phyloP scores from a whole-genome alignment of 2,797 vertebrate species.

The Agapornis canus region DNA sequence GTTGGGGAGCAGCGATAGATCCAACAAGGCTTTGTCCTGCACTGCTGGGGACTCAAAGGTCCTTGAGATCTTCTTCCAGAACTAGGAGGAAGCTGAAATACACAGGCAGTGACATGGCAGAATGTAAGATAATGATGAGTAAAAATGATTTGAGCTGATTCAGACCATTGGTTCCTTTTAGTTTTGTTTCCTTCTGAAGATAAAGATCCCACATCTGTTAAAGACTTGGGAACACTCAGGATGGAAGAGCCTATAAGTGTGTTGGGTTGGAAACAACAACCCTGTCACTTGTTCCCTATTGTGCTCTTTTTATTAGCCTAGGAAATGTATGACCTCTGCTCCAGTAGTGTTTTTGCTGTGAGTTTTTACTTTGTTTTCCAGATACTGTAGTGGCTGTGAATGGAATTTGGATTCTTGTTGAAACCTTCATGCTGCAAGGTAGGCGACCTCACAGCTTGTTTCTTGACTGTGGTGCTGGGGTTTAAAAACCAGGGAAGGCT shows the following conservation, averaged over 20 bases:
- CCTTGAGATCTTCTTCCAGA: background rate
- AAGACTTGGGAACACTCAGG: background rate
- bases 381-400: conserved; percentile 94
- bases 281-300: background rate
- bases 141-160: background rate
- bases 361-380: conserved; percentile 66
- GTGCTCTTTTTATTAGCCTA: background rate
- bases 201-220: background rate
- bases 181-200: background rate
- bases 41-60: background rate
- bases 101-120: background rate
- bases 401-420: conserved; percentile 94
- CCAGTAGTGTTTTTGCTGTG: background rate
- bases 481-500: background rate
- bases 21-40: background rate
- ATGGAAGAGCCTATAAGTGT: background rate
- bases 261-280: background rate
- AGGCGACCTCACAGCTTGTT: conserved; percentile 11
- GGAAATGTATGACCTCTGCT: background rate
- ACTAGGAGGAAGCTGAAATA: background rate
- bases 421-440: conserved; percentile 92
- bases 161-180: background rate
- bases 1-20: background rate
- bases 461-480: background rate
- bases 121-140: background rate